Evolutionary conservation across 1,140 invertebrate species (phyloP), one percentile per base, ranked within the genome.

Genomic region (Pristionchus pacificus): DNA sequence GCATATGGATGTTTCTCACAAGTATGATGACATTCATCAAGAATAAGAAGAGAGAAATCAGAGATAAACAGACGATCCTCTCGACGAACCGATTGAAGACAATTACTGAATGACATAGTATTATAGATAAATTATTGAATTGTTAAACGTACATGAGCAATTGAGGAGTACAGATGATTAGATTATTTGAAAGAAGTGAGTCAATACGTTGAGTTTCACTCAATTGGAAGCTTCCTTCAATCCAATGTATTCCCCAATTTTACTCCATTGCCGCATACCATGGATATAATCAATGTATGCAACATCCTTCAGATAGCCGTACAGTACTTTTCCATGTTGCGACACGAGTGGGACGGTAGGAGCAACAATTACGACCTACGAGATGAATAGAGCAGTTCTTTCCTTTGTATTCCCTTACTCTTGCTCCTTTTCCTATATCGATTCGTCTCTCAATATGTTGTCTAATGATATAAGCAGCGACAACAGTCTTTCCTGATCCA

Each of bases 401-500:
- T 27, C 15, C 27, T 62, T 62, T 15, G n/a, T n/a, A n/a, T n/a
- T n/a, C n/a, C n/a, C n/a, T n/a, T n/a, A 68, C 57, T 64, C 57
- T 1, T 15, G 57, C 58, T 10, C 25, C 13, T 28, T 25, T 66
- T 67, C 65, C 38, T 13, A 19, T 28, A 13, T 15, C 0, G n/a
- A 61, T 55, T 15, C 65, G 13, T 27, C 28, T 25, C 60, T 68
- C 65, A 30, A 74, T n/a, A 49, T 74, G 73, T 25, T 74, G 31
- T 24, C 27, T n/a, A 15, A 66, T 59, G 10, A 77, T 31, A 33
- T 57, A 58, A 24, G 38, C 27, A 57, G 68, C 66, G 30, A 77
- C 76, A 14, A 74, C 62, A 6, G 75, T 77, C 61, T 77, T 77
- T 58, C 75, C 75, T 1, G 75, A 77, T n/a, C 75, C 75, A 27